Base-by-base conservation (phyloP, 2,888 invertebrate species). In the Acanthosepion lycidas region DNA sequence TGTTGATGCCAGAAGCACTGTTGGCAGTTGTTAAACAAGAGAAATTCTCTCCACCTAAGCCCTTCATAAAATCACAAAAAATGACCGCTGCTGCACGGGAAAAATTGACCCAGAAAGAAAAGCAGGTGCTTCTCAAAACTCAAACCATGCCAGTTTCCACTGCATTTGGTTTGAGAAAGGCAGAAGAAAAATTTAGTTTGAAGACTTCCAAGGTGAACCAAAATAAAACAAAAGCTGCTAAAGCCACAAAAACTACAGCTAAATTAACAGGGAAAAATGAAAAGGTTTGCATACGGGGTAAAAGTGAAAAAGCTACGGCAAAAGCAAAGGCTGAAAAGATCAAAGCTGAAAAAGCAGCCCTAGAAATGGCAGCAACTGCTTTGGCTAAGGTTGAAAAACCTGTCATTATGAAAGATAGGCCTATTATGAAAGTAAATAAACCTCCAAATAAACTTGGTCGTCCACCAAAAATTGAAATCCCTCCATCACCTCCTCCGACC, bases 401-500 rank as follows among this genome's bases (percentile, higher is more conserved):
- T 18, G 23, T 93, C 18, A 20, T 93, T 18, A 93, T 53, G n/a
- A 93, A 93, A 93, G 51, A 93, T 53, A 93, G 53, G 53, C 93
- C 51, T 20, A 93, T 93, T 51, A 93, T 93, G n/a, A 93, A 93
- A 93, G 48, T 93, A 18, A 93, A 93, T 53, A 49, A 48, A 28
- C 93, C 93, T 93, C 93, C 93, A 93, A 93, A 93, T 49, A 93
- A 53, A 93, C 93, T 93, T 28, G 93, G 93, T 53, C 93, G 93
- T 53, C 93, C 93, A n/a, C 93, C 94, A 28, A 94, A 94, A 48
- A 91, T 93, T 23, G 95, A 93, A 48, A 93, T 59, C 91, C 64
- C 95, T 48, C 95, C 95, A 48, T 51, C 95, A 91, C 95, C 94
- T n/a, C 94, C 94, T 28, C 94, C 95, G 4, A 94, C 95, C 92